Evolutionary conservation across 2,113 vertebrate genomes (phyloP).

Genomic region (Xyrauchen texanus): DNA sequence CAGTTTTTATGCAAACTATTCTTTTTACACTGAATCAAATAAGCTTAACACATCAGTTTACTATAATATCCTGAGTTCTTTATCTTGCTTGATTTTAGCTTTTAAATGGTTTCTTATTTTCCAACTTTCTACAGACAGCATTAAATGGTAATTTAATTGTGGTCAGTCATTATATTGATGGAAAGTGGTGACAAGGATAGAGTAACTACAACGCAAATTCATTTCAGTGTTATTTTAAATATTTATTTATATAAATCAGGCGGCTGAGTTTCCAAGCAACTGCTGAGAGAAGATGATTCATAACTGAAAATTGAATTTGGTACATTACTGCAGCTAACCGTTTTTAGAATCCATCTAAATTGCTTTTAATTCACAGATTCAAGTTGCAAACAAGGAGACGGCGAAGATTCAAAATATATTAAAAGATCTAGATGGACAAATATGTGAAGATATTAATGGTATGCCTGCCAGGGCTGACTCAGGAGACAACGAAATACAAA

Average conservation of each 20-base stretch:
- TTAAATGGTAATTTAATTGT: neutral
- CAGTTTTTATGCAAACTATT: neutral
- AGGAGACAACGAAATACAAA: conserved; percentile 2
- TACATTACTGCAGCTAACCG: conserved; percentile 9
- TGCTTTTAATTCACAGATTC: conserved; percentile 14
- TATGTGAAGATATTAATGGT: conserved; percentile 13
- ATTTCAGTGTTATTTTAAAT: neutral
- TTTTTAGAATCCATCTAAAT: conserved; percentile 13
- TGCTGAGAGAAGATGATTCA: conserved; percentile 22
- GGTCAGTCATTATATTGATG: neutral
- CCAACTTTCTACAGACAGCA: neutral
- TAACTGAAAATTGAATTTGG: conserved; percentile 27
- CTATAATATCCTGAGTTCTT: neutral
- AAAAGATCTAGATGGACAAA: conserved; percentile 21
- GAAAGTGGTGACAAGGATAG: neutral
- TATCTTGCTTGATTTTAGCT: no score
- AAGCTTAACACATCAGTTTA: no score
- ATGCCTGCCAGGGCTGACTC: conserved; percentile 1
- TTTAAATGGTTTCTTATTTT: no score
- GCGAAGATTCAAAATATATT: conserved; percentile 4
- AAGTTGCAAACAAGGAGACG: conserved; percentile 7
- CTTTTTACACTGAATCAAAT: no score
- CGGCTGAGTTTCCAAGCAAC: conserved; percentile 28
- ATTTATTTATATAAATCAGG: conserved; percentile 10
- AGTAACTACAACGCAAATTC: neutral